A percentile compares a stretch with the other conserved stretches of the same genome.
Evolutionary conservation across 1,140 invertebrate genomes (phyloP).

Genomic region (Parapsyche elsis): DNA sequence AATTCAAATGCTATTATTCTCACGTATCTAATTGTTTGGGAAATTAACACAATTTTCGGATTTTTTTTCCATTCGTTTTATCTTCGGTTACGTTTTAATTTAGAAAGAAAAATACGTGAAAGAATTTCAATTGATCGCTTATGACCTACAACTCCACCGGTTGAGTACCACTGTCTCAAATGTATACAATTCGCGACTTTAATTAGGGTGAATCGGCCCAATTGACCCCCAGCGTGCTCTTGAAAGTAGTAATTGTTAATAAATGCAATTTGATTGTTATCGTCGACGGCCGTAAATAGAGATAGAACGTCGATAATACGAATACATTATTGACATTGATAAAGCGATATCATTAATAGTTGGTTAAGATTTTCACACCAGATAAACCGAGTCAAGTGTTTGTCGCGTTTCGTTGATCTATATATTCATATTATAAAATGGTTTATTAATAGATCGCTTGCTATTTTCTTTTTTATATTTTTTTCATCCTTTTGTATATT

Average conservation of each 20-base stretch:
- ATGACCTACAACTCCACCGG: background rate
- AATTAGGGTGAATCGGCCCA: conserved; percentile 21
- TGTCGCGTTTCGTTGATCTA: background rate
- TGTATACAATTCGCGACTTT: conserved; percentile 12
- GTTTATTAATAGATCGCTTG: background rate
- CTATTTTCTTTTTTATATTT: too few relatives aligned
- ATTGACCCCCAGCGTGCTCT: conserved; percentile 11
- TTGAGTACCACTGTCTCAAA: background rate
- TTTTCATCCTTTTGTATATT: background rate
- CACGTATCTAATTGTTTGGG: background rate
- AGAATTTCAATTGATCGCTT: background rate
- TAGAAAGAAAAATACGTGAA: background rate
- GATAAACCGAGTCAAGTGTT: too few relatives aligned
- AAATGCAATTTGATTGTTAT: conserved; percentile 25
- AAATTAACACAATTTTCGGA: background rate
- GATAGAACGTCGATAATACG: background rate
- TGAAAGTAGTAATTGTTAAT: conserved; percentile 16
- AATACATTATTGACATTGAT: background rate
- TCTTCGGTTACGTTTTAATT: too few relatives aligned
- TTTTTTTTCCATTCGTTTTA: too few relatives aligned
- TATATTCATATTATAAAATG: background rate
- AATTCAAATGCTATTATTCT: background rate
- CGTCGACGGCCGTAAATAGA: background rate
- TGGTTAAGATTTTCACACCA: background rate
- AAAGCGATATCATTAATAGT: too few relatives aligned